Conservation (phyloP, 1,140 invertebrate genomes). For the Sinonovacula constricta region DNA sequence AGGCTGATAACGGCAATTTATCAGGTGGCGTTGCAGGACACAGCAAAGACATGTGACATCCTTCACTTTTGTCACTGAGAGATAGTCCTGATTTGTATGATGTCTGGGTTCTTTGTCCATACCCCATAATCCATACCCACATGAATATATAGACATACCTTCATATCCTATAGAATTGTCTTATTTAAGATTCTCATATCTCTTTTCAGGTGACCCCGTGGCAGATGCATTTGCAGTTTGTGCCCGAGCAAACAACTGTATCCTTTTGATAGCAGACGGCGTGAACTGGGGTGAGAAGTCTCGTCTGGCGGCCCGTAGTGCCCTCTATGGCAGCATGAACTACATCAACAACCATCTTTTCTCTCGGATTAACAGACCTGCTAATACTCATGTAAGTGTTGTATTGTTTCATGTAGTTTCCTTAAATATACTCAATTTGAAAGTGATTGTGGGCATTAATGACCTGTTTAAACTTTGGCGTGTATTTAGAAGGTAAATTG, state of each 20-base stretch:
- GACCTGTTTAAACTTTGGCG: no score
- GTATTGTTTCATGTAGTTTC: neutral
- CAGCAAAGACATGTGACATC: no score
- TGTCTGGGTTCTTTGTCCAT: no score
- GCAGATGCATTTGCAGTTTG: slow-evolving; percentile 94
- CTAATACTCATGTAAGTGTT: slow-evolving; percentile 79
- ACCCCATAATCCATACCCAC: no score
- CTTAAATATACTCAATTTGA: neutral
- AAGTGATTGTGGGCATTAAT: neutral
- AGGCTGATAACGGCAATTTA: no score
- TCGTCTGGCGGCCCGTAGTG: slow-evolving; percentile 91
- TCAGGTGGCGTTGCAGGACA: no score
- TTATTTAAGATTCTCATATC: no score
- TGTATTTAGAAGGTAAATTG: neutral
- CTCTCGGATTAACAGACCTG: slow-evolving; percentile 72
- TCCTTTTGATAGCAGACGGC: slow-evolving; percentile 92
- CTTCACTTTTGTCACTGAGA: no score
- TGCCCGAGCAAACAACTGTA: slow-evolving; percentile 87
- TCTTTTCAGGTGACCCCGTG: slow-evolving; percentile 92
- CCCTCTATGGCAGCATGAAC: slow-evolving; percentile 91
- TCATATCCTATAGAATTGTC: no score
- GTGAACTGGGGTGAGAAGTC: slow-evolving; percentile 97
- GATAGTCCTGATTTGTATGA: no score
- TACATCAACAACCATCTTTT: slow-evolving; percentile 90
- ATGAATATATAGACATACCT: no score